Evolutionary conservation across 2,888 invertebrate genomes (phyloP), one percentile per base, ranked within the genome.

Genomic region (Pyrrhosoma nymphula): DNA sequence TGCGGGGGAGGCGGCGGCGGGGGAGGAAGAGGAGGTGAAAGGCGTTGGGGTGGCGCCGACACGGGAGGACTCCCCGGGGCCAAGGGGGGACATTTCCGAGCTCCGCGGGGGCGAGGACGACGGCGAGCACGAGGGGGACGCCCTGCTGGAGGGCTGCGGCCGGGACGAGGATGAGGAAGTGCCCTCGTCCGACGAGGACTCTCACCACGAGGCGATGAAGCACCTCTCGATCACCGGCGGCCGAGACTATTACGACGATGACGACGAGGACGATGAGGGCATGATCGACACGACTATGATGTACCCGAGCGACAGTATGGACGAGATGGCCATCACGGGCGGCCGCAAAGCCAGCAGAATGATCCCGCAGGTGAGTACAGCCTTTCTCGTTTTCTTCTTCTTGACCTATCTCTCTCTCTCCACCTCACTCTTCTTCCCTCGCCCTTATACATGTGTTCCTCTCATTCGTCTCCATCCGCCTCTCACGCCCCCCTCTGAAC

Each of bases 251-350:
- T 55, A 90, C 55, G 26, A 55, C 55, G 90, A 90, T 4, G 90
- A 90, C 12, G 69, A 93, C 14, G 69, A 93, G 4, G 35, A 69
- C 14, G 35, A 60, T 35, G 93, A 93, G 30, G 89, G n/a, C 89
- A 89, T 89, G 20, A 63, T 69, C n/a, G 93, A 93, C 63, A 93
- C 93, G 23, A 93, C 93, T 12, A 89, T 89, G 89, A 56, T 89
- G 89, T 47, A 55, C 89, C 89, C 35, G 55, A 12, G 55, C 20
- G 89, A n/a, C n/a, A 89, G 89, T 16, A 55, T 89, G 55, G 89
- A 89, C 55, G 56, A 89, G 26, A 18, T 55, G 55, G 60, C 30
- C 60, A 39, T 69, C 30, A 26, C 93, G 39, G 93, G 93, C 35
- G 60, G 39, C 93, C 55, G 30, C 56, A 39, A 30, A 35, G 56